Evolutionary conservation across 2,888 invertebrate genomes (phyloP), one percentile per base, ranked within the genome.

Genomic region (Limnephilus marmoratus): DNA sequence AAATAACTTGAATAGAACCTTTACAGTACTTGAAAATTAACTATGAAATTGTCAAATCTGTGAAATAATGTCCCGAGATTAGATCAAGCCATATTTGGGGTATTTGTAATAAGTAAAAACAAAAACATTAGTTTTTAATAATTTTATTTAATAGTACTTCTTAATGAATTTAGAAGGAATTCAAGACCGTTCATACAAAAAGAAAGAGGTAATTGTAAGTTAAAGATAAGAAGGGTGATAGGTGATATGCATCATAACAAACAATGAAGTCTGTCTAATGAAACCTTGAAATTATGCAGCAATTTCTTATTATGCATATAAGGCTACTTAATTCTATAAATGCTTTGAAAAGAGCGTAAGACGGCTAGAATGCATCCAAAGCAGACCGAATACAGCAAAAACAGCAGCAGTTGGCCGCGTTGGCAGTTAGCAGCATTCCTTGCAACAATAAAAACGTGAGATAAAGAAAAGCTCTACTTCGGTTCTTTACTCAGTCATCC

Each of bases 351-450:
- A 68, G 24, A n/a, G 24, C 68, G 24, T n/a, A 24, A 68, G 68
- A 68, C 5, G 68, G 24, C 68, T 68, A 68, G 24, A 68, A n/a
- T n/a, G 68, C 9, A 68, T 68, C 68, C 68, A 68, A n/a, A 68
- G 68, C 68, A n/a, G 9, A 68, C 24, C 24, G 68, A 68, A 68
- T 68, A 24, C 68, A n/a, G 68, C 9, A 24, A 68, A 68, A 68
- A 68, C 24, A 24, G 68, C n/a, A n/a, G 24, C 68, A 68, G 68
- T 68, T 68, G 68, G 68, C n/a, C 68, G 68, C 68, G 68, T 85
- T 31, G 41, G 41, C 41, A 34, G 83, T 37, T 34, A 37, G 68
- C 34, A 37, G 41, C 88, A 89, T 89, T 89, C 88, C 80, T 24
- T 24, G 18, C 31, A 85, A 45, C 88, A 18, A 24, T 34, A 37